Conservation (phyloP, 2,113 vertebrate species). For the Sminthopsis crassicaudata region DNA sequence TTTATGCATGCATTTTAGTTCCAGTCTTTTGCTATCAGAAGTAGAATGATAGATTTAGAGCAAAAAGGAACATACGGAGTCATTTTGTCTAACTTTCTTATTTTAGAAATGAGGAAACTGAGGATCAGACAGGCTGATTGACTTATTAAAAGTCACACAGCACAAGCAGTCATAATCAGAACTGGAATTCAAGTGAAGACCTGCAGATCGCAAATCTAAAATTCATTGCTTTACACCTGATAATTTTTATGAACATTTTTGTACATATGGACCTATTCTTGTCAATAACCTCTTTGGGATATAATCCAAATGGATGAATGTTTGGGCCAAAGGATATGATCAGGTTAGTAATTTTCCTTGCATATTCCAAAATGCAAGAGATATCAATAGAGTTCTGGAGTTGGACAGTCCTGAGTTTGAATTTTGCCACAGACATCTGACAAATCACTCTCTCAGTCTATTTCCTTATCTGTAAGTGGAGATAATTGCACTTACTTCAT, state of each 20-base stretch:
- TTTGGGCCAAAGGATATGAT: background rate
- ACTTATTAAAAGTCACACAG: background rate
- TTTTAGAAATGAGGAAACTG: background rate
- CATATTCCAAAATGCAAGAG: background rate
- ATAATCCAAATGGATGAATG: background rate
- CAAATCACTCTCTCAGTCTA: background rate
- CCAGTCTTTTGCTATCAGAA: background rate
- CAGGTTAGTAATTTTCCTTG: background rate
- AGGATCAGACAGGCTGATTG: background rate
- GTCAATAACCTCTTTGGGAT: background rate
- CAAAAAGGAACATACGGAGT: background rate
- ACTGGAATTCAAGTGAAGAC: too few species aligned
- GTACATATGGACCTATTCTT: background rate
- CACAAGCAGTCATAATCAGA: background rate
- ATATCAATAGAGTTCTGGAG: background rate
- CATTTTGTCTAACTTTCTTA: background rate
- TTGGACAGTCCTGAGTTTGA: background rate
- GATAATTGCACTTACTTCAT: background rate
- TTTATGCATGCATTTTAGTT: background rate
- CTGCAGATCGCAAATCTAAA: background rate
- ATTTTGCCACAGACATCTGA: background rate
- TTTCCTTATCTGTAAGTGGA: background rate
- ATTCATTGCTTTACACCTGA: background rate
- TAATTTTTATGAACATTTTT: background rate
- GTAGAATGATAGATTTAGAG: background rate